Evolutionary conservation across 2,113 vertebrate genomes (phyloP), one percentile per base, ranked within the genome.

Genomic region (Sialia sialis): DNA sequence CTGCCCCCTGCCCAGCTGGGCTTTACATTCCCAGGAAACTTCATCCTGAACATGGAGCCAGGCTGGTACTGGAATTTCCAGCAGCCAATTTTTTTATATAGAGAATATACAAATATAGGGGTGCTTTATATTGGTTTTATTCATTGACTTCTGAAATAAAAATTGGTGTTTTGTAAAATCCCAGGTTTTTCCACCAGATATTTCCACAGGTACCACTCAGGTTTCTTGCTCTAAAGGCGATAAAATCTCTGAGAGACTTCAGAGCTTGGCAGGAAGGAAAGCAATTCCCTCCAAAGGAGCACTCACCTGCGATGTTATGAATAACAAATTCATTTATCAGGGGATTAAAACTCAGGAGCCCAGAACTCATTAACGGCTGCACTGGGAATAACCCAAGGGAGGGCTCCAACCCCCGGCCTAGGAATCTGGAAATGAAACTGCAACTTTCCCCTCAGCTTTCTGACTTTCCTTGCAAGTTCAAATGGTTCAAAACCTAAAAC

Each of bases 371-470:
- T 25, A 38, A 38, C 1, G 14, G 41, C 72, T 48, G 43, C 32
- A 3, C 55, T 38, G 55, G 8, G 20, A 60, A 38, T 9, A 48
- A 38, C 12, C 55, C 5, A 2, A 13, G 72, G 4, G 25, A 58
- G 32, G 2, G 70, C 58, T 17, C 52, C 66, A 20, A 36, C 43
- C 10, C 23, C 64, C 7, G 7, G 55, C 34, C 73, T 60, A 56
- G 27, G 27, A 48, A 32, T 1, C 43, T 7, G 27, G 25, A 38
- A 10, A 38, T 23, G 7, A 38, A 60, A 49, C 34, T 49, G 73
- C 16, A 60, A 38, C 38, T 38, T 14, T 59, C n/a, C 26, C 55
- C 20, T 38, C 43, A 0, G 0, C 3, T 25, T 23, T 25, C 16
- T 9, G 11, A 25, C 26, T 30, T 17, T 4, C 34, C 34, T 25